Percentiles rank a stretch among this genome's conserved stretches.
phyloP scores from a whole-genome alignment of 2,113 vertebrate species.

The Panurus biarmicus region DNA sequence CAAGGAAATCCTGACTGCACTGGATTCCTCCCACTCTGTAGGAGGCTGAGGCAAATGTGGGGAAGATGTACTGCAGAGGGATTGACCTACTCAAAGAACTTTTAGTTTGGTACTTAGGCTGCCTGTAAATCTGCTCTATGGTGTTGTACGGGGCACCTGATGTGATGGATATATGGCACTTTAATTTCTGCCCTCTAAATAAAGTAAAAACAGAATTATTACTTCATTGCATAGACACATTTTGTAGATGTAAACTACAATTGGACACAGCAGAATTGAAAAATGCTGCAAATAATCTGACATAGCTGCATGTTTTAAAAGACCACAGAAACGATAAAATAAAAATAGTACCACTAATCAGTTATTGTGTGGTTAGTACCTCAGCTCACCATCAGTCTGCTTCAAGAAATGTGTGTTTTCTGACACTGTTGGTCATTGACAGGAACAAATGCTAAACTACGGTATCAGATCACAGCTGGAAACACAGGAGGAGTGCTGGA shows the following conservation, averaged over 20 bases:
- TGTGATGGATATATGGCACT: background rate
- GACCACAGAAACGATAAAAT: background rate
- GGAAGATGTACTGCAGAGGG: background rate
- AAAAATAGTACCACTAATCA: background rate
- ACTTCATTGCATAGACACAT: background rate
- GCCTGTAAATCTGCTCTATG: background rate
- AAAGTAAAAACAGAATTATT: background rate
- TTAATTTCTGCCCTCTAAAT: background rate
- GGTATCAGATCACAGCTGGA: constrained; percentile 86
- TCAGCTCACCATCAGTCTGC: background rate
- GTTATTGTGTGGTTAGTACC: background rate
- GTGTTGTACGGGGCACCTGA: background rate
- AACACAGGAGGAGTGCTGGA: constrained; percentile 81
- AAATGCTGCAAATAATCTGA: background rate
- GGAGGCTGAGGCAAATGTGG: background rate
- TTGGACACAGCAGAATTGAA: background rate
- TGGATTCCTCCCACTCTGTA: background rate
- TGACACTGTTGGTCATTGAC: constrained; percentile 7
- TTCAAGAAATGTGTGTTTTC: background rate
- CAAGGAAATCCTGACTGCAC: background rate
- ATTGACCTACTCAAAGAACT: background rate
- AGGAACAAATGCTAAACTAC: constrained; percentile 85
- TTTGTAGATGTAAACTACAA: background rate
- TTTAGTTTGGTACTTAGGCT: background rate
- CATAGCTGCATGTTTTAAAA: background rate